Conservation (phyloP, 2,113 vertebrate species). For the Zeus faber region DNA sequence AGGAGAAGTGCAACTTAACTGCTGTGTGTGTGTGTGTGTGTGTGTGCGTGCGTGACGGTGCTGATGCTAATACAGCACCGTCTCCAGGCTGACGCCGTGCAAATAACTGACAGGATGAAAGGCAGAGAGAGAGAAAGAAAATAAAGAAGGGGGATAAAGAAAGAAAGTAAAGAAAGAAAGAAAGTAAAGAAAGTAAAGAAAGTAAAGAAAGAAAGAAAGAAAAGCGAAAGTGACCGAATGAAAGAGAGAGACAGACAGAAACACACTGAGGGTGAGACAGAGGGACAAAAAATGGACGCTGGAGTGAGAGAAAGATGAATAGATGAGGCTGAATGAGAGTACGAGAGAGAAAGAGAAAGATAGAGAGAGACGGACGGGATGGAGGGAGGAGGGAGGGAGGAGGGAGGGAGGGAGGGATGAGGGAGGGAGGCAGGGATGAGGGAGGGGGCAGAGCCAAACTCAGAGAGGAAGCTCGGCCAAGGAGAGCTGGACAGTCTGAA, state of each 20-base stretch:
- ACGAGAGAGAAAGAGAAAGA: neutral
- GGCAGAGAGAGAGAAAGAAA: constrained; percentile 10
- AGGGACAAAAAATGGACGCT: too few species aligned
- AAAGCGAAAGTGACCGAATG: neutral
- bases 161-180: neutral
- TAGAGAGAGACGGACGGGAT: neutral
- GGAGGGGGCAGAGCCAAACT: too few species aligned
- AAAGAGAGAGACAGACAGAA: constrained; percentile 1
- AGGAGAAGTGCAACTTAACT: constrained; percentile 24
- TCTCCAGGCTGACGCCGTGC: constrained; percentile 38
- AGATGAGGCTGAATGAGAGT: neutral
- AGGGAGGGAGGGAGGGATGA: too few species aligned
- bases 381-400: too few species aligned
- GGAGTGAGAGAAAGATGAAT: neutral
- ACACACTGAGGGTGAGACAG: too few species aligned
- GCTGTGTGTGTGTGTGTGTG: constrained; percentile 10
- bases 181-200: neutral
- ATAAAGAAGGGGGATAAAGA: too few species aligned
- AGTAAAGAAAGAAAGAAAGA: neutral
- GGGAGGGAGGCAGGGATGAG: too few species aligned
- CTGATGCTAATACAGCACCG: constrained; percentile 32
- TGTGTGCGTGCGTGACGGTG: constrained; percentile 6
- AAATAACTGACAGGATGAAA: constrained; percentile 25
- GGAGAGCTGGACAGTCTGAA: too few species aligned
- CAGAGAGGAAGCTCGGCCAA: too few species aligned